phyloP scores from a whole-genome alignment of 2,113 vertebrate genomes.

The Rutilus rutilus region DNA sequence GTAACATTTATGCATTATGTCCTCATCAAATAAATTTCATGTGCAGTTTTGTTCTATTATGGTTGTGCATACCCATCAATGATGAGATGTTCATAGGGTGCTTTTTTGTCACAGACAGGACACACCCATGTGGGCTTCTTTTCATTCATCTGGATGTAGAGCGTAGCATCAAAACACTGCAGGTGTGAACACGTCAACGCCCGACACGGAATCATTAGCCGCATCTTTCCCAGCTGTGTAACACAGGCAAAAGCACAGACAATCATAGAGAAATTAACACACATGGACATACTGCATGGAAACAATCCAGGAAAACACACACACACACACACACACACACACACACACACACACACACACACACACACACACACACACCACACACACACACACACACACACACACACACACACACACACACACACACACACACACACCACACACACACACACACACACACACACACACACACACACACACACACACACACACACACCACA shows the following conservation, averaged over 20 bases:
- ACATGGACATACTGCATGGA: neutral
- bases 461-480: slow-evolving; percentile 41
- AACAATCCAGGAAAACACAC: neutral
- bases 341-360: slow-evolving; percentile 28
- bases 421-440: slow-evolving; percentile 48
- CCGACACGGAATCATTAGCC: slow-evolving; percentile 93
- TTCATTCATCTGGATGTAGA: slow-evolving; percentile 99
- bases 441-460: neutral
- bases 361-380: neutral
- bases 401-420: slow-evolving; percentile 34
- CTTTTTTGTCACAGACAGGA: slow-evolving; percentile 98
- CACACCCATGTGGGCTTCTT: slow-evolving; percentile 99
- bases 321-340: slow-evolving; percentile 12
- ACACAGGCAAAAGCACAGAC: slow-evolving; percentile 38
- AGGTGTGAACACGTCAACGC: slow-evolving; percentile 98
- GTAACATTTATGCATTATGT: neutral
- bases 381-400: neutral
- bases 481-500: slow-evolving; percentile 34
- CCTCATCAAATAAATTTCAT: neutral
- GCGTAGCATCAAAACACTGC: slow-evolving; percentile 97
- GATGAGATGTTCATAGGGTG: slow-evolving; percentile 96
- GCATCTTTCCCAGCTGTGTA: slow-evolving; percentile 95
- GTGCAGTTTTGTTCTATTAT: neutral
- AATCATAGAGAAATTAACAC: slow-evolving; percentile 39
- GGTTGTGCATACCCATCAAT: slow-evolving; percentile 86